A percentile compares a stretch with the other conserved stretches of the same genome.
Evolutionary conservation across 2,797 vertebrate species (phyloP).

Genomic region (Galagoides demidoff): DNA sequence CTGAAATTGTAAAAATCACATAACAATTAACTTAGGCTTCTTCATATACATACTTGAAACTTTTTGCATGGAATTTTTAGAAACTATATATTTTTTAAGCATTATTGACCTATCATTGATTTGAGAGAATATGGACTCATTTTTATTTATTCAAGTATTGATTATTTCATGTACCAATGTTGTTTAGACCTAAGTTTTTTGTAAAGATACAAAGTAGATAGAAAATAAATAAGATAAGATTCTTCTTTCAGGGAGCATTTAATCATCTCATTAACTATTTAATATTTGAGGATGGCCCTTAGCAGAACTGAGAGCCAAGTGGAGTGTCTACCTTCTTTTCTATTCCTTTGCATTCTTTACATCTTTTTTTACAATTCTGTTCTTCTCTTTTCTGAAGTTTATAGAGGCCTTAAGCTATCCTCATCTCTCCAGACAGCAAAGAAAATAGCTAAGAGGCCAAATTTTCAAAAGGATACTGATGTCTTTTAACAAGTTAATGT

Average conservation of each 20-base stretch:
- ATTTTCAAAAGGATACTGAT: conserved; percentile 29
- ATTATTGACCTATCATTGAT: conserved; percentile 28
- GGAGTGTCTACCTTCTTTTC: background rate
- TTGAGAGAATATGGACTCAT: conserved; percentile 37
- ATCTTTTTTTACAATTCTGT: background rate
- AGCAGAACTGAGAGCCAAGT: conserved; percentile 6
- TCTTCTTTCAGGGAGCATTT: conserved; percentile 41
- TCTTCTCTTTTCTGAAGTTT: conserved; percentile 9
- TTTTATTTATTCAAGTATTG: conserved; percentile 58
- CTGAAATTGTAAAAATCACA: conserved; percentile 42
- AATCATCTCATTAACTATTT: conserved; percentile 24
- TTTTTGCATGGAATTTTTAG: background rate
- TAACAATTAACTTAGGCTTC: background rate
- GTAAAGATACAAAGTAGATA: conserved; percentile 32
- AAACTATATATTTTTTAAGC: background rate
- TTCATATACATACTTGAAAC: background rate
- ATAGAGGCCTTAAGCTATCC: background rate
- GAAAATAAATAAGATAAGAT: conserved; percentile 42
- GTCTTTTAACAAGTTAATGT: conserved; percentile 49
- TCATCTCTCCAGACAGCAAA: conserved; percentile 10
- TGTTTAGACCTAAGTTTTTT: background rate
- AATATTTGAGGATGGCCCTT: background rate
- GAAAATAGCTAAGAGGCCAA: conserved; percentile 8
- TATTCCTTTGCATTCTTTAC: background rate
- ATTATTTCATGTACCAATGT: conserved; percentile 18